Base-by-base conservation (phyloP, 2,888 invertebrate genomes). In the Caenorhabditis angaria region DNA sequence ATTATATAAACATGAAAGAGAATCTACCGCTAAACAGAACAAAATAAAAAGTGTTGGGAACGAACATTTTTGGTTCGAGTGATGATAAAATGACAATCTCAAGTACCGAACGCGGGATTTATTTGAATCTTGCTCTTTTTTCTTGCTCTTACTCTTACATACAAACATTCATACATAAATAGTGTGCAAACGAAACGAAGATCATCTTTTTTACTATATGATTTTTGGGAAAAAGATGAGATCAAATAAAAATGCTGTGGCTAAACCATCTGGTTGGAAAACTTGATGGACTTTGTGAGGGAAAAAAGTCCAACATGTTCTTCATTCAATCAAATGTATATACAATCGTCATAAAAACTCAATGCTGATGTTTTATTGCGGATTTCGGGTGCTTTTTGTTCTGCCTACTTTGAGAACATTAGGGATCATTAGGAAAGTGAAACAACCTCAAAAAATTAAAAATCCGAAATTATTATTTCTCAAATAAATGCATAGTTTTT, bases 211-310 rank as follows among this genome's bases (percentile, higher is more conserved):
- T 32, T 10, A 32, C 6, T 8, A 32, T 5, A 32, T 32, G 32
- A 32, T 8, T 8, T 32, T 8, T 41, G 18, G 18, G 3, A 41
- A 41, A 18, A 41, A 41, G 41, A 41, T 18, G 32, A 32, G 10
- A 32, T 18, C 3, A 41, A 41, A 18, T 2, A 41, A 14, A 41
- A 41, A 18, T 41, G 14, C 18, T 18, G 50, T 24, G 50, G 50
- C 50, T 22, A 50, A 50, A 50, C 50, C 50, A 50, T 50, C 20
- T 50, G 50, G 50, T 24, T n/a, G 48, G 4, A 50, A 50, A 41
- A 5, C n/a, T n/a, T 35, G 35, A 35, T 6, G 50, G 4, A 50
- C 20, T 14, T 10, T 22, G 50, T 20, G 22, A 20, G 22, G 24
- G 10, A 10, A 20, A 24, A 50, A 50, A 50, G 22, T 50, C 50